Evolutionary conservation across 2,113 vertebrate genomes (phyloP), one percentile per base, ranked within the genome.

Genomic region (Microcebus jonahi): DNA sequence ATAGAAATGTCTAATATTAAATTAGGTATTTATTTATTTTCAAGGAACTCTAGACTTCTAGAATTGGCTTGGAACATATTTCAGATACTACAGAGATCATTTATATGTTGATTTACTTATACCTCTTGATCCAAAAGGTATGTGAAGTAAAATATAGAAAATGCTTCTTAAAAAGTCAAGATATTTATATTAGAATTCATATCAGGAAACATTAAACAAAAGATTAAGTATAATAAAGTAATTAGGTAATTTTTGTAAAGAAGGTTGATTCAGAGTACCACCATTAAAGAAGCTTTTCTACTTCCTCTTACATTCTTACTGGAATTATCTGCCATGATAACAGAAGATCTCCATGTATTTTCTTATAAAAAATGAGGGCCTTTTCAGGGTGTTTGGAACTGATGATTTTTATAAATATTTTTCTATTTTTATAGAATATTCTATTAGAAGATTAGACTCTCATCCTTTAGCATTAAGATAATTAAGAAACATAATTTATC

Each of bases 241-340:
- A 94, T 75, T 71, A 80, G 63, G 63, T 79, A 88, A 53, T 80
- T 86, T 94, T 97, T 94, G 75, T 79, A 86, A 75, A 86, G 29
- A 45, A 80, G 10, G 11, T 90, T 45, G 65, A 68, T 85, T 95
- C 39, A 90, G 73, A 97, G 36, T 53, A 39, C 2, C 3, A 63
- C 68, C 53, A 81, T 68, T 42, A 87, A 85, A 71, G 53, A 53
- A 55, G 68, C 25, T 71, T 83, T 81, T 59, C 50, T 34, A 10
- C 68, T 80, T 70, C 39, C 87, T 90, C 79, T 39, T 75, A 29
- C 31, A 48, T 42, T 34, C 36, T 95, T 86, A 48, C 5, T 36
- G 53, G 79, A 96, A 80, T 80, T 55, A 79, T 70, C 23, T 86
- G 27, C 39, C 17, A 4, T n/a, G 12, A 76, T 1, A 68, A 8